Conservation (phyloP, 2,888 invertebrate species). For the Cephus nigrinus region DNA sequence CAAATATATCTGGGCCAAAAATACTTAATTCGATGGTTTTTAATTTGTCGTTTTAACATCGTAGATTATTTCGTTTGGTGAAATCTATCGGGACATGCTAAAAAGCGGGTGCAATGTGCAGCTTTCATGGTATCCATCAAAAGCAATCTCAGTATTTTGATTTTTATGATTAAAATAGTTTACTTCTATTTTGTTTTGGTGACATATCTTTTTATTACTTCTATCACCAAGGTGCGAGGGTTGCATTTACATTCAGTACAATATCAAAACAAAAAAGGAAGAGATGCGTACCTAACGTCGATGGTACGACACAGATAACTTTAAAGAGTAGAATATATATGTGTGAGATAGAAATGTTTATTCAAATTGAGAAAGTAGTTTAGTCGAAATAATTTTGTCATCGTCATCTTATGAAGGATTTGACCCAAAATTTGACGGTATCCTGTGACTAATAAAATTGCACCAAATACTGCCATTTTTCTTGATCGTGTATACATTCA, state of each 20-base stretch:
- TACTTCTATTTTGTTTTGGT: neutral
- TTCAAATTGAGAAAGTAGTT: constrained; percentile 25
- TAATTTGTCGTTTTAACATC: constrained; percentile 1
- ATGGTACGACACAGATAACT: neutral
- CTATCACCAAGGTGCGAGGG: constrained; percentile 11
- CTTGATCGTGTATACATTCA: neutral
- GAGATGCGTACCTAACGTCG: neutral
- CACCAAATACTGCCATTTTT: constrained; percentile 10
- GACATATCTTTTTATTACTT: neutral
- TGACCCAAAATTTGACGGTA: constrained; percentile 1
- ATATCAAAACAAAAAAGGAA: neutral
- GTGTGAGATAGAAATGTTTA: constrained; percentile 22
- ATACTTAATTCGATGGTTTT: constrained; percentile 8
- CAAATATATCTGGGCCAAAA: constrained; percentile 9
- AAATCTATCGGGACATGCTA: neutral
- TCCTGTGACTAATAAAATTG: constrained; percentile 2
- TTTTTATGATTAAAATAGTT: constrained; percentile 3
- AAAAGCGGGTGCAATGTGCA: neutral
- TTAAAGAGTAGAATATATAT: constrained; percentile 22
- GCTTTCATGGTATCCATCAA: neutral
- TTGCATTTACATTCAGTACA: constrained; percentile 11
- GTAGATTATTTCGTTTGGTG: neutral
- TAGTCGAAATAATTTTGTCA: constrained; percentile 8
- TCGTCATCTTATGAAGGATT: neutral
- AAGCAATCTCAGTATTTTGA: constrained; percentile 11